A percentile compares a stretch with the other conserved stretches of the same genome.
phyloP scores from a whole-genome alignment of 2,113 vertebrate species.

The Pituophis catenifer region DNA sequence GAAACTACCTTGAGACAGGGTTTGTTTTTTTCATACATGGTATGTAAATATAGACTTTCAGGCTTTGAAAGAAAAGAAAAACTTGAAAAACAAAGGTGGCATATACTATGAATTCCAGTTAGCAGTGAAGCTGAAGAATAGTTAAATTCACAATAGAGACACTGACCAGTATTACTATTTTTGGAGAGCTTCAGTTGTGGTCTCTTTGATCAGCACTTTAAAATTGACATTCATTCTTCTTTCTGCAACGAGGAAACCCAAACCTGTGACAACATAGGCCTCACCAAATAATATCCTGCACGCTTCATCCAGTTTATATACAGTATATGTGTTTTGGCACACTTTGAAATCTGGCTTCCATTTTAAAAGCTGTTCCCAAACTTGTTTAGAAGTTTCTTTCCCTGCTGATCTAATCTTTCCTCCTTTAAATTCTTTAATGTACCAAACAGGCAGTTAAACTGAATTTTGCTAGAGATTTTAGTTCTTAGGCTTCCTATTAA shows the following conservation, averaged over 20 bases:
- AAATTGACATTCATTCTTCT: neutral
- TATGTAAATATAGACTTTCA: neutral
- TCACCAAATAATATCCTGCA: neutral
- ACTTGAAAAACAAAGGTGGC: neutral
- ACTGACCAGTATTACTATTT: neutral
- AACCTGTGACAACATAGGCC: neutral
- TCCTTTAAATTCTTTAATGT: too few species aligned
- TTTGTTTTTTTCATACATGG: neutral
- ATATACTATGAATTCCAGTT: neutral
- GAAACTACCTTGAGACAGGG: neutral
- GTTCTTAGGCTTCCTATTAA: neutral
- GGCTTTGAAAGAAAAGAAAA: neutral
- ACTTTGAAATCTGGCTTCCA: neutral
- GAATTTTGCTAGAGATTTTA: neutral
- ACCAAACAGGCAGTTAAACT: neutral
- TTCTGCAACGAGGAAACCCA: neutral
- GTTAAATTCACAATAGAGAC: neutral
- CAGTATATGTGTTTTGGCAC: neutral
- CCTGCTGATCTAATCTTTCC: neutral
- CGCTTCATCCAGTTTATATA: neutral
- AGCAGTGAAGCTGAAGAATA: neutral
- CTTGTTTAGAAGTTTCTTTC: neutral
- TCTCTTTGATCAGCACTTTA: neutral
- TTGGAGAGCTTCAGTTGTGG: neutral
- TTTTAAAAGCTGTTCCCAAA: neutral